Evolutionary conservation across 2,113 vertebrate genomes (phyloP), one percentile per base, ranked within the genome.

Genomic region (Micromys minutus): DNA sequence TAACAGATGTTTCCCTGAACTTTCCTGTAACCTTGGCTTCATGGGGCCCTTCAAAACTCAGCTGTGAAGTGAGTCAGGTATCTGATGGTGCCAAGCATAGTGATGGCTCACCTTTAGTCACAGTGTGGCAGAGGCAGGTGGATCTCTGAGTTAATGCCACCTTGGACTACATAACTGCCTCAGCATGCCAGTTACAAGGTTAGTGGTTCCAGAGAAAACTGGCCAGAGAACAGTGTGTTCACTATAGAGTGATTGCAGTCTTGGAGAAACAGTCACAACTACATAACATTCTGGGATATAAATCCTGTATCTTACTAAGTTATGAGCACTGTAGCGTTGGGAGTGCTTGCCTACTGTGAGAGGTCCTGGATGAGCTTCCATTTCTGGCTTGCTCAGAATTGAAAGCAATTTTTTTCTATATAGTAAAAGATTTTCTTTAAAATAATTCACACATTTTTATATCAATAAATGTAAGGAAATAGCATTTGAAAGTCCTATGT

Each of bases 181-280:
- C 50, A 52, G 39, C 57, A 36, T 92, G 50, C 91, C 59, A 19
- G 4, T 90, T 76, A 15, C 86, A 83, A 95, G 69, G 17, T 88
- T 67, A 63, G 65, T 31, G 92, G 76, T 84, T 90, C 31, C 84
- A 89, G 50, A 94, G 77, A 92, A 89, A 76, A 93, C 63, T 57
- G 95, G 75, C 50, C 94, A 94, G n/a, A 19, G 77, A 42, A n/a
- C 83, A 45, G 36, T 83, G 61, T 74, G 17, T 86, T 69, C 75
- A 29, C 45, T 55, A 4, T n/a, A 80, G 81, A 95, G 39, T 50
- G 93, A 85, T 77, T 36, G 22, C n/a, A 31, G 80, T 76, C 47
- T 24, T 16, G 39, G n/a, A 57, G 63, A 69, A 92, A 72, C 8
- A 15, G 2, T 16, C 47, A 5, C 65, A 26, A 52, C 12, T 65